A percentile compares a stretch with the other conserved stretches of the same genome.
phyloP scores from a whole-genome alignment of 30 jellyfish, hydroid and myxozoan species.

The Aurelia sp. region DNA sequence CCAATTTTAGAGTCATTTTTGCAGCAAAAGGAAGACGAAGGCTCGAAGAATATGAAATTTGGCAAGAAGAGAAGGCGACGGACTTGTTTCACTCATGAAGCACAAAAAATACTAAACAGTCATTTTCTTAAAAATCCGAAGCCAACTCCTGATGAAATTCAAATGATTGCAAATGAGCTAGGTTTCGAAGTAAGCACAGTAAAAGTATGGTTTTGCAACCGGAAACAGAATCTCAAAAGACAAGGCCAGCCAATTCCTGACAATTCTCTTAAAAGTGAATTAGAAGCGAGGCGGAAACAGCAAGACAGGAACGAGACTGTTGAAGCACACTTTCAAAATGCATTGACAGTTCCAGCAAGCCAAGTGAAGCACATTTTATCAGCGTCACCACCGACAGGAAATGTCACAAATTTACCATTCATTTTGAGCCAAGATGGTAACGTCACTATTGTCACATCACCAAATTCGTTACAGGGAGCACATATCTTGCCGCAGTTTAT shows the following conservation, averaged over 20 bases:
- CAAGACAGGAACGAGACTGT: conserved; percentile 13
- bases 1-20: conserved; percentile 88
- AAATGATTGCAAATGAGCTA: conserved; percentile 73
- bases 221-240: conserved; percentile 88
- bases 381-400: conserved; percentile 86
- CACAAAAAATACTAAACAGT: conserved; percentile 72
- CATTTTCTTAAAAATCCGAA: conserved; percentile 90
- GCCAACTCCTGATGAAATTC: conserved; percentile 91
- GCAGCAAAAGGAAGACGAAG: conserved; percentile 89
- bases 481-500: conserved; percentile 64
- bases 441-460: conserved; percentile 85
- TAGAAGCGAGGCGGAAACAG: conserved; percentile 53
- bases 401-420: conserved; percentile 86
- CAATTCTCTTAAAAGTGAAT: conserved; percentile 54
- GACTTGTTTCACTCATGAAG: conserved; percentile 94
- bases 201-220: conserved; percentile 96
- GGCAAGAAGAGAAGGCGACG: conserved; percentile 94
- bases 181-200: conserved; percentile 85
- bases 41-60: conserved; percentile 67
- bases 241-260: conserved; percentile 78
- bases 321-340: conserved; percentile 21
- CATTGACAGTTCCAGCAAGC: conserved; percentile 48
- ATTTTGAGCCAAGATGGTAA: conserved; percentile 91
- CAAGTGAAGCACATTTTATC: conserved; percentile 66
- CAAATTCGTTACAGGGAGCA: conserved; percentile 53